A percentile compares a stretch with the other conserved stretches of the same genome.
Evolutionary conservation across 2,113 vertebrate species (phyloP).

Genomic region (Sebastes fasciatus): DNA sequence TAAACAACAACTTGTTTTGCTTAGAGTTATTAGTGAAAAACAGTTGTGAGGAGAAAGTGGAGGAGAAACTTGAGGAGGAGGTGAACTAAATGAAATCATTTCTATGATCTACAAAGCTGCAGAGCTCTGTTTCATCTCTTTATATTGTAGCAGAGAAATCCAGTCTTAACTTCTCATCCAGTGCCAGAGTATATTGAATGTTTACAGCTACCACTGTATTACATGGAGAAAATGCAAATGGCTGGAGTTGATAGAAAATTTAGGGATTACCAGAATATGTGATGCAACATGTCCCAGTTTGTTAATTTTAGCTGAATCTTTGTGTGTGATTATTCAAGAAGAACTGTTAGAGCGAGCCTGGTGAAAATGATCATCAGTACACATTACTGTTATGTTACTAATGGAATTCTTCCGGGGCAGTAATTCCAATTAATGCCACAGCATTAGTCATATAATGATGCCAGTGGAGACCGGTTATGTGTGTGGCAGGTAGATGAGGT

Average conservation of each 20-base stretch:
- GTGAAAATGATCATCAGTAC: neutral
- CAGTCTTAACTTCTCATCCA: slow-evolving; percentile 10
- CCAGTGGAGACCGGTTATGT: slow-evolving; percentile 51
- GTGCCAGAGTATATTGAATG: slow-evolving; percentile 28
- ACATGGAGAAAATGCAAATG: slow-evolving; percentile 27
- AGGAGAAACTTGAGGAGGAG: neutral
- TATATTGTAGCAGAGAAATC: slow-evolving; percentile 23
- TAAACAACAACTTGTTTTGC: neutral
- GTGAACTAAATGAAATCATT: slow-evolving; percentile 25
- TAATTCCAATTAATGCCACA: slow-evolving; percentile 53
- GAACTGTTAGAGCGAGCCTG: neutral
- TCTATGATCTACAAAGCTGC: slow-evolving; percentile 22
- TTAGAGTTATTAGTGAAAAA: neutral
- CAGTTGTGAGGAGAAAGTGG: neutral
- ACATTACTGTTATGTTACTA: neutral
- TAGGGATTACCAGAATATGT: slow-evolving; percentile 44
- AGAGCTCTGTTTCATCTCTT: slow-evolving; percentile 27
- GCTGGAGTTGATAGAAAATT: slow-evolving; percentile 24
- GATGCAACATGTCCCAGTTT: slow-evolving; percentile 42
- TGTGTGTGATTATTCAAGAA: neutral
- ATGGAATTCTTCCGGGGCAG: slow-evolving; percentile 40
- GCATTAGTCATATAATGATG: slow-evolving; percentile 53
- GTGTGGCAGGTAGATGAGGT: slow-evolving; percentile 40
- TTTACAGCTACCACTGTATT: slow-evolving; percentile 10
- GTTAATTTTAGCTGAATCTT: slow-evolving; percentile 26